Conservation (phyloP, 1,140 invertebrate species). For the Agrilus planipennis region DNA sequence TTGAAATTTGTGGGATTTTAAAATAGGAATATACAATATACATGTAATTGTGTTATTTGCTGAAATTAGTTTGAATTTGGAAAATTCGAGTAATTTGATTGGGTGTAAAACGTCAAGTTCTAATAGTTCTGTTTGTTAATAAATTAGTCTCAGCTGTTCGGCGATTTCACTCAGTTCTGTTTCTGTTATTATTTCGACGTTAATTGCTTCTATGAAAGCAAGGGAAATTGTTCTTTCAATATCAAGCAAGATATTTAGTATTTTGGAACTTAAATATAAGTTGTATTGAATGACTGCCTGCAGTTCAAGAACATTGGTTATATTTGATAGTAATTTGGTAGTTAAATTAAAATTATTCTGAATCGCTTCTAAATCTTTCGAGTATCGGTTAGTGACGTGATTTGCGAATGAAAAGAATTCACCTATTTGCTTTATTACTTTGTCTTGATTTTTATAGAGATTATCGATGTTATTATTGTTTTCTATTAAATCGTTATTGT, state of each 20-base stretch:
- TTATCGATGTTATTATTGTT: constrained; percentile 8
- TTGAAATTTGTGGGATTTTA: no score
- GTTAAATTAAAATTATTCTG: constrained; percentile 8
- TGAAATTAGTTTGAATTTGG: constrained; percentile 5
- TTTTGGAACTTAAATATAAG: background rate
- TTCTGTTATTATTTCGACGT: constrained; percentile 10
- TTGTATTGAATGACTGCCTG: constrained; percentile 2
- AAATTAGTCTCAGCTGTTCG: constrained; percentile 2
- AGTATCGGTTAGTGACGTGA: constrained; percentile 9
- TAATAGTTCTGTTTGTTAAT: constrained; percentile 7
- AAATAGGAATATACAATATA: constrained; percentile 11
- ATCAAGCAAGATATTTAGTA: constrained; percentile 2
- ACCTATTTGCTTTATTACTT: constrained; percentile 3
- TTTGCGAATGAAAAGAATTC: constrained; percentile 9
- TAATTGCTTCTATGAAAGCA: constrained; percentile 2
- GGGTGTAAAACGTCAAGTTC: constrained; percentile 4
- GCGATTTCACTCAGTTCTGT: constrained; percentile 5
- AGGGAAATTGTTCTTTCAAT: constrained; percentile 5
- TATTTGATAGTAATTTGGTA: background rate
- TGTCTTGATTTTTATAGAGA: constrained; percentile 8
- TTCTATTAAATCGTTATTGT: constrained; percentile 9
- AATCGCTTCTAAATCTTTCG: constrained; percentile 4
- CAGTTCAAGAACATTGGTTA: background rate
- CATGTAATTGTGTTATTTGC: constrained; percentile 7
- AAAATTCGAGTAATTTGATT: constrained; percentile 11